Base-by-base conservation (phyloP, 2,113 vertebrate genomes). In the Riparia riparia region DNA sequence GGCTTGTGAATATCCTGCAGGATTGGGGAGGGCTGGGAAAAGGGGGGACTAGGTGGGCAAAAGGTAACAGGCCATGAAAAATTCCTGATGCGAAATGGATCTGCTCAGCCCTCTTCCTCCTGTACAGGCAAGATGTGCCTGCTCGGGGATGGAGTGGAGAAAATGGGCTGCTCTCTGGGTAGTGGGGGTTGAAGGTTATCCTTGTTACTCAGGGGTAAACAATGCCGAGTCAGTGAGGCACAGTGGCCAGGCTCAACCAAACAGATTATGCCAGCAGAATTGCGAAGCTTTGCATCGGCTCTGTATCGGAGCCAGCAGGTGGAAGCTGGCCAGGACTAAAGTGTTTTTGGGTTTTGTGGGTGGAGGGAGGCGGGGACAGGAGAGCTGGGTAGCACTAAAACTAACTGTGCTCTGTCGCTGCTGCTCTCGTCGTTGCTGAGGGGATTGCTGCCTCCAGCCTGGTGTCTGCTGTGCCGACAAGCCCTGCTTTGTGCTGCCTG, bases 301-400 rank as follows among this genome's bases (percentile, higher is more conserved):
- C 98, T 99, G 98, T 99, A 98, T 98, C 91, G 97, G 97, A 98
- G 98, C 98, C 97, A 98, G 98, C 97, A 97, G 97, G 97, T 99
- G 99, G 99, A 98, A 95, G 86, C 94, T 41, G 92, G 98, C 99
- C 99, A 99, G 98, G 94, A 97, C 95, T 96, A 97, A 97, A 97
- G 98, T 97, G 97, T 97, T 97, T 97, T 96, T 92, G 96, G 97
- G 96, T 96, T 97, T 97, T 95, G 95, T 96, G 96, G 97, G 98
- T 98, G 97, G 98, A 97, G 91, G 97, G 98, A 98, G 98, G 94
- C 83, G 97, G 98, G 98, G 98, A 98, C 89, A 93, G 96, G 92
- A 95, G 94, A 93, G 94, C 97, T 87, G 97, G 97, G 97, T 98
- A 97, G 95, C 97, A 96, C 96, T 77, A 95, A 93, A 97, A 97